These are phyloP conservation scores for Plumapathes pennacea DNA, from an alignment of 92 coral and sea anemone species.

Conservation along the genomic window DNA sequence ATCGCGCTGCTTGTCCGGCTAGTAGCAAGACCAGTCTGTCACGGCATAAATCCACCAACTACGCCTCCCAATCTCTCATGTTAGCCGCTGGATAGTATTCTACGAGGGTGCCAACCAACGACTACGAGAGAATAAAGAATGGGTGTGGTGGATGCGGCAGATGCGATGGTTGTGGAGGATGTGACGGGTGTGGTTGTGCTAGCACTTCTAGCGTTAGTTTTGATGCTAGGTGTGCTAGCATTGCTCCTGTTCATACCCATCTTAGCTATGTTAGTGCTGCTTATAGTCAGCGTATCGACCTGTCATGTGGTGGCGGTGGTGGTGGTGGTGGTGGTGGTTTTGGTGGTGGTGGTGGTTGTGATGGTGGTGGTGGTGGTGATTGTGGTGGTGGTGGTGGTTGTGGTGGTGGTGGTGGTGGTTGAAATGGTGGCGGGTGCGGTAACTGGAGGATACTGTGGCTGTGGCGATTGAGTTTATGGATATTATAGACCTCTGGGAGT, in stretches of 20 bases:
- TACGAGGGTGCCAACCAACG: conserved; percentile 56
- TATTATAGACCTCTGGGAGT: too few species aligned
- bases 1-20: conserved; percentile 21
- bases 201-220: conserved; percentile 17
- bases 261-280: not conserved
- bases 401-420: too few species aligned
- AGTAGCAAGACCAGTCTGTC: conserved; percentile 18
- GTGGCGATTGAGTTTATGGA: too few species aligned
- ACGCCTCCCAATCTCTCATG: conserved; percentile 21
- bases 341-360: too few species aligned
- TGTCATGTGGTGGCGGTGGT: too few species aligned
- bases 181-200: conserved; percentile 16
- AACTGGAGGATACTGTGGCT: too few species aligned
- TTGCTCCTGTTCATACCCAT: not conserved
- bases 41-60: conserved; percentile 13
- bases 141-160: conserved; percentile 12
- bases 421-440: too few species aligned
- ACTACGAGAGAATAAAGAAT: conserved; percentile 8
- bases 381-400: too few species aligned
- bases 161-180: conserved; percentile 11
- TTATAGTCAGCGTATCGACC: too few species aligned
- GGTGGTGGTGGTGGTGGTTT: not conserved
- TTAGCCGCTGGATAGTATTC: conserved; percentile 58
- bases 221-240: too few species aligned
- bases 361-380: too few species aligned